Percentiles rank a stretch among this genome's conserved stretches.
phyloP scores from a whole-genome alignment of 1,140 invertebrate genomes.

The Bombus cullumanus region DNA sequence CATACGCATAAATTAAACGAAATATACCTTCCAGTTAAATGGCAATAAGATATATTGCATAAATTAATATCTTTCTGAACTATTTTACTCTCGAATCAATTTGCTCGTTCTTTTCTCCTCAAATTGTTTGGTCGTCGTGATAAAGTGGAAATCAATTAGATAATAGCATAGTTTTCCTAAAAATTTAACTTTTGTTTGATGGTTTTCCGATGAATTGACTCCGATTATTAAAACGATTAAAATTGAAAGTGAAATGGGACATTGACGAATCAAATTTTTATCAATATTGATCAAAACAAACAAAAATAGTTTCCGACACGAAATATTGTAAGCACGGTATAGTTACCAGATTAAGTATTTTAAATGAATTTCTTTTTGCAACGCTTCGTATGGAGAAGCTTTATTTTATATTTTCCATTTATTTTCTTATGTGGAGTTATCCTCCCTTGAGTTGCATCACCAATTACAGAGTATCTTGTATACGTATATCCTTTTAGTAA shows the following conservation, averaged over 20 bases:
- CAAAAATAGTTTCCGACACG: background rate
- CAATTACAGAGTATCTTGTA: too few relatives aligned
- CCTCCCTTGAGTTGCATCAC: too few relatives aligned
- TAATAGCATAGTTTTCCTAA: background rate
- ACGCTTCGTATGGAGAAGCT: background rate
- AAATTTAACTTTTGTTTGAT: background rate
- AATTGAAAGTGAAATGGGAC: background rate
- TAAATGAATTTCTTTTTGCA: background rate
- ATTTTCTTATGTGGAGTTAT: background rate
- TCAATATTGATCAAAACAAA: background rate
- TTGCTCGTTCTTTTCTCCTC: background rate
- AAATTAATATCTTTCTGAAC: background rate
- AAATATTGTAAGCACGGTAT: background rate
- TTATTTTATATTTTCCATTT: background rate
- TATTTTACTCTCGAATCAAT: background rate
- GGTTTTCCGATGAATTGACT: background rate
- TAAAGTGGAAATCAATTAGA: background rate
- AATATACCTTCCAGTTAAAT: background rate
- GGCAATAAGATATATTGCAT: background rate
- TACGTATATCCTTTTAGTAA: too few relatives aligned
- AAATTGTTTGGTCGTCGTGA: background rate
- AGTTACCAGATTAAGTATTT: background rate
- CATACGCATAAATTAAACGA: slow-evolving; percentile 5
- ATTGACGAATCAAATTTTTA: background rate
- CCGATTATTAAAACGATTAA: background rate